Percentiles rank a stretch among this genome's conserved stretches.
Evolutionary conservation across 2,888 invertebrate genomes (phyloP).

Genomic region (Lepidocyrtoides sp.): DNA sequence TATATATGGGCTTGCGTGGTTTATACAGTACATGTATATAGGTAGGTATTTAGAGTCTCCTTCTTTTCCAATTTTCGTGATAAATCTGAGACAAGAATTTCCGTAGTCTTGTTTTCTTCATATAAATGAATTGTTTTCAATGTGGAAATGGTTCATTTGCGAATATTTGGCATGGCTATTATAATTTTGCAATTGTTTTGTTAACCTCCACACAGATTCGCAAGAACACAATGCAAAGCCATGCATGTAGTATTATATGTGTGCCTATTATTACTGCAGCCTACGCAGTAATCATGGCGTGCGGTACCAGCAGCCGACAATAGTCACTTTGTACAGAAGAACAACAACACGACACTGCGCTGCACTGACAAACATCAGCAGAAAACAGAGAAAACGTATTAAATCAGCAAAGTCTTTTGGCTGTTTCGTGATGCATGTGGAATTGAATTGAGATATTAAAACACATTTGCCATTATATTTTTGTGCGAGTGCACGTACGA

Average conservation of each 20-base stretch:
- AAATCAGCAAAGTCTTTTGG: conserved; percentile 16
- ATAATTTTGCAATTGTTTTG: conserved; percentile 12
- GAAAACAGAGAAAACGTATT: neutral
- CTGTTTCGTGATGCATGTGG: conserved; percentile 28
- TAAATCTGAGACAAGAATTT: conserved; percentile 35
- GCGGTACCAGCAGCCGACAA: conserved; percentile 30
- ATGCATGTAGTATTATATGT: neutral
- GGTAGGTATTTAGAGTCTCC: too few relatives aligned
- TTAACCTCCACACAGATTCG: conserved; percentile 44
- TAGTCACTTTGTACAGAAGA: neutral
- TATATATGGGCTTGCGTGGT: neutral
- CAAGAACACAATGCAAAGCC: neutral
- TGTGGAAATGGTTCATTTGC: conserved; percentile 66
- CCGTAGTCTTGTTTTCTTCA: conserved; percentile 47
- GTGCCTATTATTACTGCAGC: conserved; percentile 1
- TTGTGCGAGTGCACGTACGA: conserved; percentile 19
- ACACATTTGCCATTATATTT: neutral
- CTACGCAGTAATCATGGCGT: conserved; percentile 15
- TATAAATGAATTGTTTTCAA: conserved; percentile 26
- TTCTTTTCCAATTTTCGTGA: conserved; percentile 14
- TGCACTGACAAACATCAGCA: neutral
- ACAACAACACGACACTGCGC: conserved; percentile 25
- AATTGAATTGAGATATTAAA: conserved; percentile 52
- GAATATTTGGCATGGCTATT: conserved; percentile 40
- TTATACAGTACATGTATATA: neutral